Evolutionary conservation across 1,140 invertebrate genomes (phyloP), one percentile per base, ranked within the genome.

Genomic region (Macrosteles quadrilineatus): DNA sequence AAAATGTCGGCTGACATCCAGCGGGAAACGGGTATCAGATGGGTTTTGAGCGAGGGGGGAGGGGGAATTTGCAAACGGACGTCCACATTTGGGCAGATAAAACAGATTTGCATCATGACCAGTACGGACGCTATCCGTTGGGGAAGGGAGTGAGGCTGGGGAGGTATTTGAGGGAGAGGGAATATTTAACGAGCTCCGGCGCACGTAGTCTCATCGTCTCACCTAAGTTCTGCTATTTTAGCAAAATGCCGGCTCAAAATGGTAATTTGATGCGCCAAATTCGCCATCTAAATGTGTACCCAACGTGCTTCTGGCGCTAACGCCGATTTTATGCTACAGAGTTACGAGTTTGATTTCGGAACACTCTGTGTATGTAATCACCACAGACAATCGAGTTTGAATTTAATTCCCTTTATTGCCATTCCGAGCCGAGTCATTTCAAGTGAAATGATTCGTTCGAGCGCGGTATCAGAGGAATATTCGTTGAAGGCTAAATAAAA

Each of bases 231-330:
- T 66, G 63, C 63, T 43, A 66, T 66, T 66, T 43, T 43, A 66
- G 63, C 63, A 66, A 66, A 66, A 66, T 66, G 63, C 40, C 31
- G 36, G 63, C 63, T 66, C 63, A 40, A 30, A 66, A 66, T 66
- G 63, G 63, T 66, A 66, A 66, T 66, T 66, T 66, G 32, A 66
- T 66, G 63, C 63, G 32, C 63, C 23, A 45, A 66, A 66, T 45
- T 66, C 25, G 17, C 32, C 63, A 66, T 66, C 63, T 43, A 43
- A 43, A 45, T 45, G 55, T 59, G 55, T 59, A 59, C 55, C 55
- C 55, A 59, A 59, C 55, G 55, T 59, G 55, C 55, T 30, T 30
- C 55, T 29, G 27, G 6, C 23, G 21, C 55, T 25, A 59, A 59
- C 55, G 12, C 12, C 55, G 21, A 12, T 23, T 25, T 30, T 6